These are phyloP conservation scores for Heterotilapia buettikoferi DNA, from an alignment of 2,113 vertebrate genomes.

Conservation along the genomic window DNA sequence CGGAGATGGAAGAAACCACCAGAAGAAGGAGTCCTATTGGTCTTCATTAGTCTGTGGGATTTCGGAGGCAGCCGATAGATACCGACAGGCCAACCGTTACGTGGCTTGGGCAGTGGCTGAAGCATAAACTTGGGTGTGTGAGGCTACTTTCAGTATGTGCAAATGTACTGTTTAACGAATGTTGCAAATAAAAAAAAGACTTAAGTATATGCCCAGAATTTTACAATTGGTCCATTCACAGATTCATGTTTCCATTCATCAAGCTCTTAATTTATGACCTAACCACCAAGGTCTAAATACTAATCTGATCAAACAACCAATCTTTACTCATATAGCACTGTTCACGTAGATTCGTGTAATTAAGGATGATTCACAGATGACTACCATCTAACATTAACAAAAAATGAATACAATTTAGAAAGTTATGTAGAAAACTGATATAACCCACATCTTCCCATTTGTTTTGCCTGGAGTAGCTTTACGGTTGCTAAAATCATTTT, in stretches of 20 bases:
- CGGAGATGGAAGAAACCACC: not conserved
- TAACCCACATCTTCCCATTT: not conserved
- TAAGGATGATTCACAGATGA: not conserved
- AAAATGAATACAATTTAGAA: not conserved
- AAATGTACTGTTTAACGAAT: not conserved
- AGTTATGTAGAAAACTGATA: not conserved
- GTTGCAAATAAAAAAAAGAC: not conserved
- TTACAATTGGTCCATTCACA: not conserved
- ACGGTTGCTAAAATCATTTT: not conserved
- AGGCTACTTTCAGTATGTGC: not conserved
- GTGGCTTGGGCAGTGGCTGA: not conserved
- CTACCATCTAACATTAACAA: not conserved
- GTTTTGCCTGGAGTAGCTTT: not conserved
- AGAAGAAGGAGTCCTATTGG: not conserved
- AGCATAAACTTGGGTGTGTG: not conserved
- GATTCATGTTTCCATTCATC: not conserved
- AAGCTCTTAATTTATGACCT: not conserved
- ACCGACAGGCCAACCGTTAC: not conserved
- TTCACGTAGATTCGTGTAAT: not conserved
- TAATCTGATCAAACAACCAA: not conserved
- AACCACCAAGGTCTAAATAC: not conserved
- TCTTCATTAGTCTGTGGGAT: not conserved
- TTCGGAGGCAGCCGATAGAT: not conserved
- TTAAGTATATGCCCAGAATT: not conserved
- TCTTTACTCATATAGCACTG: not conserved